These are phyloP conservation scores for Cantharis rufa DNA, from an alignment of 2,888 invertebrate genomes.

Conservation along the genomic window DNA sequence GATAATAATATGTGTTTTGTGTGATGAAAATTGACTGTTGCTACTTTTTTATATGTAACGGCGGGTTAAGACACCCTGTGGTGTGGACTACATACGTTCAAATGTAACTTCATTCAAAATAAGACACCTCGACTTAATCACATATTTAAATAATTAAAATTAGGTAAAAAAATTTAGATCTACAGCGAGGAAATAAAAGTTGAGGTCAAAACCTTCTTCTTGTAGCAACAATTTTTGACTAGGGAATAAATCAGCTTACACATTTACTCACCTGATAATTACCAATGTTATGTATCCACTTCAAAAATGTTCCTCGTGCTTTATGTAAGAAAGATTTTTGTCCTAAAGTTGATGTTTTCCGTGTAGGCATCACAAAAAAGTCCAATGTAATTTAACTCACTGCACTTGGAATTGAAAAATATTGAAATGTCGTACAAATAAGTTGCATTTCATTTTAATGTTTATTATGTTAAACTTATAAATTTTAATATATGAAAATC, in stretches of 20 bases:
- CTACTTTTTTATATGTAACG: too few relatives aligned
- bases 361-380: slow-evolving; percentile 43
- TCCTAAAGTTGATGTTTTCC: slow-evolving; percentile 39
- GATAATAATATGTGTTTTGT: too few relatives aligned
- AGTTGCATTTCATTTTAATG: not conserved
- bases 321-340: slow-evolving; percentile 55
- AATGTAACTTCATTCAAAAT: too few relatives aligned
- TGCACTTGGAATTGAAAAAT: not conserved
- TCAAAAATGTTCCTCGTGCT: slow-evolving; percentile 55
- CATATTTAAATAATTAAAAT: too few relatives aligned
- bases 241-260: not conserved
- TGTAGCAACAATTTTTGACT: not conserved
- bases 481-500: not conserved
- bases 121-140: too few relatives aligned
- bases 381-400: not conserved
- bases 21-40: too few relatives aligned
- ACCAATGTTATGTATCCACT: slow-evolving; percentile 54
- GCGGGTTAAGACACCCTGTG: too few relatives aligned
- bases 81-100: too few relatives aligned
- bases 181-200: too few relatives aligned
- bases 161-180: too few relatives aligned
- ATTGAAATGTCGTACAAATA: not conserved
- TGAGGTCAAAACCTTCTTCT: too few relatives aligned
- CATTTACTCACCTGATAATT: slow-evolving; percentile 44
- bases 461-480: not conserved